phyloP scores from a whole-genome alignment of 2,888 invertebrate genomes.

The Dryococelus australis region DNA sequence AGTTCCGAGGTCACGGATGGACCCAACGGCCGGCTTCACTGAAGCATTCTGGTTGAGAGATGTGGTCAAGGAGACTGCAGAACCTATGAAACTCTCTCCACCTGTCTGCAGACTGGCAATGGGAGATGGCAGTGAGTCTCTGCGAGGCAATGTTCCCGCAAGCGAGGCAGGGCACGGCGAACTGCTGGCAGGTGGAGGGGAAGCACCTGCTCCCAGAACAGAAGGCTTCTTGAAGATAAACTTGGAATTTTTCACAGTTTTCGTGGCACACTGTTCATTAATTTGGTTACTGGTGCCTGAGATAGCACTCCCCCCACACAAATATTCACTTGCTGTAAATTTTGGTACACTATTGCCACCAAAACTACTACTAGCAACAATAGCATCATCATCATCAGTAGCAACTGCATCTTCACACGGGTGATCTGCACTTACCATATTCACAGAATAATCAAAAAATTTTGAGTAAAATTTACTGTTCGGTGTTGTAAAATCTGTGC shows the following conservation, averaged over 20 bases:
- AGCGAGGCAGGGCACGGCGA: not conserved
- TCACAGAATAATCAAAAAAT: not conserved
- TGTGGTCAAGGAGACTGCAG: not conserved
- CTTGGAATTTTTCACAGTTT: not conserved
- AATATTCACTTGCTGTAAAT: not conserved
- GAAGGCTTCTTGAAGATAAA: constrained; percentile 24
- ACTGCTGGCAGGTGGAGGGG: not conserved
- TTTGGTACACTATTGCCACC: not conserved
- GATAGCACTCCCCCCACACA: not conserved
- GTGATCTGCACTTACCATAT: not conserved
- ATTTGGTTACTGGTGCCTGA: not conserved
- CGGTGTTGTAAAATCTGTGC: not conserved
- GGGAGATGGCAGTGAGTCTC: not conserved
- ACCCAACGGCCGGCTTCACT: not conserved
- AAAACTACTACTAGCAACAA: not conserved
- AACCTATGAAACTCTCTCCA: not conserved
- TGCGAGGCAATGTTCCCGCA: not conserved
- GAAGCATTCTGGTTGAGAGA: not conserved
- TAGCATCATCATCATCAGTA: not conserved
- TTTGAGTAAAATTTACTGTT: not conserved
- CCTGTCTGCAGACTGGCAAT: not conserved
- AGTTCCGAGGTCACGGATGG: not conserved
- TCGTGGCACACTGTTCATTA: not conserved
- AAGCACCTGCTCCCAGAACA: not conserved
- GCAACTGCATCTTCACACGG: not conserved